Percentiles rank a stretch among this genome's conserved stretches.
phyloP scores from a whole-genome alignment of 92 coral and sea anemone genomes.

The Zoanthus sociatus region DNA sequence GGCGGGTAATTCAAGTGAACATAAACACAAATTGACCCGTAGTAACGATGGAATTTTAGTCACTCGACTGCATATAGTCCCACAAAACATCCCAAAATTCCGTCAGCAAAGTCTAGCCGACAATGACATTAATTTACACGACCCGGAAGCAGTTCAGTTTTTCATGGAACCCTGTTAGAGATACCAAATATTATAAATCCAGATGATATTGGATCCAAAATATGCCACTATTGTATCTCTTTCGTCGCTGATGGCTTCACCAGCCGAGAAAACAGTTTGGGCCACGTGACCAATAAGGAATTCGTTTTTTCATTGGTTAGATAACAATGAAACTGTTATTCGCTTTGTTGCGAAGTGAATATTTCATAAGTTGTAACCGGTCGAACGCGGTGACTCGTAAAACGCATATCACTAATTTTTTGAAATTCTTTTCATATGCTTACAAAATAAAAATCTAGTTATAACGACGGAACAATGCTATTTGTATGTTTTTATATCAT shows the following conservation, averaged over 20 bases:
- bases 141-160: not conserved
- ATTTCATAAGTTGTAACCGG: conserved; percentile 5
- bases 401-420: not conserved
- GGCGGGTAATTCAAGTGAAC: conserved; percentile 56
- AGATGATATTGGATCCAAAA: not conserved
- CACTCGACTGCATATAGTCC: conserved; percentile 19
- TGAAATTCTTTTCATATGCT: not conserved
- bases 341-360: conserved; percentile 56
- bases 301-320: conserved; percentile 64
- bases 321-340: conserved; percentile 13
- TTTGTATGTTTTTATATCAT: not conserved
- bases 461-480: not conserved
- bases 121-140: not conserved
- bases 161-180: not conserved
- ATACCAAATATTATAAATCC: not conserved
- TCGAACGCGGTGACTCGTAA: not conserved
- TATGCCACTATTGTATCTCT: not conserved
- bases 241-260: conserved; percentile 3
- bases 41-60: conserved; percentile 86
- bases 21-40: conserved; percentile 58
- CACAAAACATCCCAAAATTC: conserved; percentile 23
- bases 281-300: conserved; percentile 93
- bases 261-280: conserved; percentile 35
- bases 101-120: not conserved
- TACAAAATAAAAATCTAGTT: not conserved